Evolutionary conservation across 1,140 invertebrate species (phyloP).

Genomic region (Neelides sp.): DNA sequence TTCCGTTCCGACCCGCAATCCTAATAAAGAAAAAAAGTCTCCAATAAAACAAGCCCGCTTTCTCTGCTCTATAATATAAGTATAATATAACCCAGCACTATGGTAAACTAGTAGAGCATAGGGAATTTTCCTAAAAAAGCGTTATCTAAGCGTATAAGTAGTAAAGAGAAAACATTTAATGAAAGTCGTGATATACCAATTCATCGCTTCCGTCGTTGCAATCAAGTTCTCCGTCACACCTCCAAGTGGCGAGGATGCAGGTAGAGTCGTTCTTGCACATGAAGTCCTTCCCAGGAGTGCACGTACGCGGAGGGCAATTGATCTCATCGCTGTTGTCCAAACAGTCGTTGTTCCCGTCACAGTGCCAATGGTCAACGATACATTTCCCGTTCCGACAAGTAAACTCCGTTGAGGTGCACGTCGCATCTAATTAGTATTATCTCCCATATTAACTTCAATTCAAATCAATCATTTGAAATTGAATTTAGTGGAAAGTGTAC

Average conservation of each 20-base stretch:
- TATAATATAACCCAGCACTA: too few species aligned
- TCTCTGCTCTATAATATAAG: neutral
- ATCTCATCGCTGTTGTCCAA: slow-evolving; percentile 52
- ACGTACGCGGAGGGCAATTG: slow-evolving; percentile 55
- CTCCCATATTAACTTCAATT: too few species aligned
- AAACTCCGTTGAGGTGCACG: slow-evolving; percentile 74
- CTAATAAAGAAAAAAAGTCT: slow-evolving; percentile 34
- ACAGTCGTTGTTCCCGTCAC: slow-evolving; percentile 45
- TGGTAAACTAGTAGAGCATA: too few species aligned
- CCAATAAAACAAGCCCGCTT: neutral
- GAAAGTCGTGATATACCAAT: slow-evolving; percentile 40
- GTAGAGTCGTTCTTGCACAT: slow-evolving; percentile 48
- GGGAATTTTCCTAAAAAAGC: neutral
- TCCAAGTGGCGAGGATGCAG: slow-evolving; percentile 52
- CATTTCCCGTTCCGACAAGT: slow-evolving; percentile 78
- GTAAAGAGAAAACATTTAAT: neutral
- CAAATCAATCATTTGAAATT: too few species aligned
- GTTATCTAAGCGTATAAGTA: neutral
- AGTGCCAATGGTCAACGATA: slow-evolving; percentile 73
- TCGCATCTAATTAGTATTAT: too few species aligned
- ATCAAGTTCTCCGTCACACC: slow-evolving; percentile 71
- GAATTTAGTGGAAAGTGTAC: too few species aligned
- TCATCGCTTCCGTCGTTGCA: slow-evolving; percentile 71
- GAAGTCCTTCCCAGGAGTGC: slow-evolving; percentile 54
- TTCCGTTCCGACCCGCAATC: slow-evolving; percentile 43